Base-by-base conservation (phyloP, 2,797 vertebrate genomes). In the Pangasius djambal region DNA sequence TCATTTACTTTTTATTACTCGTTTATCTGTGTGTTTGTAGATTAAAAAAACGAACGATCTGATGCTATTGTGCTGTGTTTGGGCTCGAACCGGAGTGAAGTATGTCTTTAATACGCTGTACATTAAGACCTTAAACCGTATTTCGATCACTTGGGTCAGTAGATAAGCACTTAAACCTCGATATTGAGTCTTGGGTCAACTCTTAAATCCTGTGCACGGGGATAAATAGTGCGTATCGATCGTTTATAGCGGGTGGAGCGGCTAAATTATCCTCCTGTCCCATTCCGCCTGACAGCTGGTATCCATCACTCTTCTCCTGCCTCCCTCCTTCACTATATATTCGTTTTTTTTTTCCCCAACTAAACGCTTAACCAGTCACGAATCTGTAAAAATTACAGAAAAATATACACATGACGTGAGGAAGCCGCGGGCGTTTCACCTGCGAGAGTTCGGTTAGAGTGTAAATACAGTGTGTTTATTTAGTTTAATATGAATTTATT, bases 241-340 rank as follows among this genome's bases (percentile, higher is more conserved):
- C 92, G 93, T 94, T 92, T 93, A 92, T 93, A 37, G 89, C 91
- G 92, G 85, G 89, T 92, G 85, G 85, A 83, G 78, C 87, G 86
- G 52, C 91, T 93, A 92, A 95, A 95, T 95, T 94, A 95, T 95
- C 93, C 92, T 94, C 89, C 93, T 92, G 91, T 93, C 92, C 89
- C 89, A 90, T 94, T 94, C 92, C 86, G 86, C 92, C 87, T 94
- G 93, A 94, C 94, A 94, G 93, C 87, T 87, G 37, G 48, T 92
- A 90, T 93, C 88, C 91, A 90, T 94, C 90, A 85, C 83, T 31
- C 25, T 31, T 28, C 77, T 18, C 59, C 61, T 83, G 20, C 25
- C 50, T 57, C 78, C 72, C 50, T 77, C 69, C 65, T 34, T 61
- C 18, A 57, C 61, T 34, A 12, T 44, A 67, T 18, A 50, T 48